Conservation (phyloP, 2,888 invertebrate genomes). For the Metellina segmentata region DNA sequence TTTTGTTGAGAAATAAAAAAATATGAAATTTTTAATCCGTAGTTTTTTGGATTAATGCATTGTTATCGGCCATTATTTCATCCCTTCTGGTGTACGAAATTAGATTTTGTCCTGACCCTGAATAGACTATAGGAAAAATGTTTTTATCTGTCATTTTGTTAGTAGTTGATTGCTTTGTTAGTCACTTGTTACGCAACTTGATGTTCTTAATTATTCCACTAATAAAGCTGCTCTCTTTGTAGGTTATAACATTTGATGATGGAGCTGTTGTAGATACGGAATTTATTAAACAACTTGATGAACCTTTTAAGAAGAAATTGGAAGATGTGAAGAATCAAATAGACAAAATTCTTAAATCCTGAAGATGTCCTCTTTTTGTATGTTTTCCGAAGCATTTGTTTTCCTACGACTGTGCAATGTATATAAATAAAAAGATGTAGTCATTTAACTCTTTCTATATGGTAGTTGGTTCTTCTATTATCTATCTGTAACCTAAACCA, state of each 20-base stretch:
- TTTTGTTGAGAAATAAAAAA: too few relatives aligned
- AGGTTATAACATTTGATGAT: slow-evolving; percentile 12
- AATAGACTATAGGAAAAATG: not conserved
- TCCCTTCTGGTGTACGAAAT: not conserved
- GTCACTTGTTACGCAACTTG: not conserved
- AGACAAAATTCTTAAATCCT: slow-evolving; percentile 14
- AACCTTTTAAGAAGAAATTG: slow-evolving; percentile 5
- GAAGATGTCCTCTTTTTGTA: not conserved
- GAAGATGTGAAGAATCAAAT: not conserved
- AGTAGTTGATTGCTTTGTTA: not conserved
- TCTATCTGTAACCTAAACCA: too few relatives aligned
- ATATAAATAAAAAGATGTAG: too few relatives aligned
- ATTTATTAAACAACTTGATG: slow-evolving; percentile 1
- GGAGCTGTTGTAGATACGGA: slow-evolving; percentile 6
- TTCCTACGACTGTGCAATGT: too few relatives aligned
- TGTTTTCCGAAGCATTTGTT: too few relatives aligned
- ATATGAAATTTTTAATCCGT: not conserved
- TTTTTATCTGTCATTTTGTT: not conserved
- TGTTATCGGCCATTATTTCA: not conserved
- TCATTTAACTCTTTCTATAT: too few relatives aligned
- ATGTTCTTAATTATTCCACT: not conserved
- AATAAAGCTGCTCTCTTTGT: not conserved
- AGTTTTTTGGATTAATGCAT: not conserved
- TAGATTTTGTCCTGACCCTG: not conserved
- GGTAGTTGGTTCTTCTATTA: too few relatives aligned